phyloP scores from a whole-genome alignment of 2,797 vertebrate species.

The Enteromius anoplus region DNA sequence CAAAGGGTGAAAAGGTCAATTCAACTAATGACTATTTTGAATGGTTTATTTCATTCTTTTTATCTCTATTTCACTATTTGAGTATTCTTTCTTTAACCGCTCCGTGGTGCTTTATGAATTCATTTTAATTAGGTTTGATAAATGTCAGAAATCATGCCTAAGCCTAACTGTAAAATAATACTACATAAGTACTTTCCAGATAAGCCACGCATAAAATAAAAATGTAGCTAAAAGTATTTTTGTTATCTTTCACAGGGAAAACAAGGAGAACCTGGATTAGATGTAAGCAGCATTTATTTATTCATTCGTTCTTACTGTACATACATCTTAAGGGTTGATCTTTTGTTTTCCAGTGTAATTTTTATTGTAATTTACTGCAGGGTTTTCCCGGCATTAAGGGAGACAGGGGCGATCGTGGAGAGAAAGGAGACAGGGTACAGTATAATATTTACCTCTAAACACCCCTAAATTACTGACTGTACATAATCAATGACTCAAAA shows the following conservation, averaged over 20 bases:
- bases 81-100: neutral
- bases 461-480: neutral
- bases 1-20: slow-evolving; percentile 86
- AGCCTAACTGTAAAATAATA: too few species aligned
- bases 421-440: slow-evolving; percentile 83
- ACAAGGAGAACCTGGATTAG: slow-evolving; percentile 81
- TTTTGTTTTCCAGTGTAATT: neutral
- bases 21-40: neutral
- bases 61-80: neutral
- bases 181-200: neutral
- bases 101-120: neutral
- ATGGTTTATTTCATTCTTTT: neutral
- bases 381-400: slow-evolving; percentile 84
- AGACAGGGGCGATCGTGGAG: slow-evolving; percentile 81
- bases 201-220: neutral
- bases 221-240: neutral
- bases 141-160: neutral
- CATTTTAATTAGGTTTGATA: neutral
- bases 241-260: slow-evolving; percentile 74
- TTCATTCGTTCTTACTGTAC: neutral
- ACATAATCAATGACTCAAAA: neutral
- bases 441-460: neutral
- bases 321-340: neutral
- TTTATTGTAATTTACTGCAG: slow-evolving; percentile 59
- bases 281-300: slow-evolving; percentile 73